phyloP scores from a whole-genome alignment of 2,888 invertebrate species.

The Nymphalis polychloros region DNA sequence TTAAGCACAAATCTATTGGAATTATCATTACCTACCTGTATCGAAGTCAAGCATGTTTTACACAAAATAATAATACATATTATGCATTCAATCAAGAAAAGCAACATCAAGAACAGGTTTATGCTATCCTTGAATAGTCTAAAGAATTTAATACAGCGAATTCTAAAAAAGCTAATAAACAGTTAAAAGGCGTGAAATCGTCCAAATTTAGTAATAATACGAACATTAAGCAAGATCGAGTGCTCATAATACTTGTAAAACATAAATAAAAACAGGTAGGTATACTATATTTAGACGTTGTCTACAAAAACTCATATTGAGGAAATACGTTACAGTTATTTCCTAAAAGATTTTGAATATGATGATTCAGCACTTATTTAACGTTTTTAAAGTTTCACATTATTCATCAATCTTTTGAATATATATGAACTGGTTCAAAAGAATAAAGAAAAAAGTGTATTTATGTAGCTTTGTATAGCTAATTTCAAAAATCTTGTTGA shows the following conservation, averaged over 20 bases:
- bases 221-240: constrained; percentile 3
- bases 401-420: not conserved
- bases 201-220: constrained; percentile 23
- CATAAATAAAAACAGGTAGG: constrained; percentile 14
- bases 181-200: constrained; percentile 34
- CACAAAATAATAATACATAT: not conserved
- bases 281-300: constrained; percentile 5
- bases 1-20: not conserved
- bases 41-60: not conserved
- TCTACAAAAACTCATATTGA: constrained; percentile 2
- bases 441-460: not conserved
- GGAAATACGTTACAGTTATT: constrained; percentile 8
- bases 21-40: not conserved
- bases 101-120: not conserved
- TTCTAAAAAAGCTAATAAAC: constrained; percentile 27
- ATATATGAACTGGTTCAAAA: not conserved
- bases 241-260: not conserved
- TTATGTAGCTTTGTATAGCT: not conserved
- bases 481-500: not conserved
- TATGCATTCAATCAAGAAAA: constrained; percentile 10
- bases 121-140: constrained; percentile 19
- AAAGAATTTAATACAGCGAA: constrained; percentile 12
- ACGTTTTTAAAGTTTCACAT: not conserved
- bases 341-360: not conserved
- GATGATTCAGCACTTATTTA: no score